Base-by-base conservation (phyloP, 2,113 vertebrate genomes). In the Sebastes schlegelii region DNA sequence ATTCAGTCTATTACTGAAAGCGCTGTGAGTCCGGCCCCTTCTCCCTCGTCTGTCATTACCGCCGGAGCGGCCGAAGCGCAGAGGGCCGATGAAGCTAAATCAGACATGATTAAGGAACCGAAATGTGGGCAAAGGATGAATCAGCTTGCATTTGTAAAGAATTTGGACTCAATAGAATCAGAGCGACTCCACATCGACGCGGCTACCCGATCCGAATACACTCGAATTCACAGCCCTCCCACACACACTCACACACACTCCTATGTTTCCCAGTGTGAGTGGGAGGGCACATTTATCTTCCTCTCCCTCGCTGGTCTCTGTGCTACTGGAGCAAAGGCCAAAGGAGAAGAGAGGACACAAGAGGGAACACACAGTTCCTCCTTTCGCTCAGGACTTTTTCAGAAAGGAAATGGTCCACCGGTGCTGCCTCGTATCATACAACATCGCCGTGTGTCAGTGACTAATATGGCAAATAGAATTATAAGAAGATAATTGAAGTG, bases 301-400 rank as follows among this genome's bases (percentile, higher is more conserved):
- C 9, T 80, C 67, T 67, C 67, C 80, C 75, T 69, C 21, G 1
- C 77, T 80, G 79, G 76, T 87, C 64, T 91, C 81, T 83, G 63
- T 76, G 73, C 82, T 79, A 57, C 80, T 91, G 81, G 84, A 93
- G 86, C 79, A 90, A 87, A 91, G 86, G 84, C 84, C 79, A 89
- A 83, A 81, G 71, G 77, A 83, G 84, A 70, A 5, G 68, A 85
- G 85, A 87, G 73, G 80, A 81, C 84, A 92, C 77, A 43, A 86
- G 84, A 86, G 82, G 88, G 91, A 92, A 93, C 91, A 85, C 65
- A 65, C 63, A 84, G 93, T 91, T 84, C 91, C 80, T 80, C 82
- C 57, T 55, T 77, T 51, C 60, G 17, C 60, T 80, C 66, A 3
- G 66, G 67, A 74, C 58, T 64, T 79, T 79, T 72, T 54, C 9